Evolutionary conservation across 2,888 invertebrate species (phyloP).

Genomic region (Erynnis tages): DNA sequence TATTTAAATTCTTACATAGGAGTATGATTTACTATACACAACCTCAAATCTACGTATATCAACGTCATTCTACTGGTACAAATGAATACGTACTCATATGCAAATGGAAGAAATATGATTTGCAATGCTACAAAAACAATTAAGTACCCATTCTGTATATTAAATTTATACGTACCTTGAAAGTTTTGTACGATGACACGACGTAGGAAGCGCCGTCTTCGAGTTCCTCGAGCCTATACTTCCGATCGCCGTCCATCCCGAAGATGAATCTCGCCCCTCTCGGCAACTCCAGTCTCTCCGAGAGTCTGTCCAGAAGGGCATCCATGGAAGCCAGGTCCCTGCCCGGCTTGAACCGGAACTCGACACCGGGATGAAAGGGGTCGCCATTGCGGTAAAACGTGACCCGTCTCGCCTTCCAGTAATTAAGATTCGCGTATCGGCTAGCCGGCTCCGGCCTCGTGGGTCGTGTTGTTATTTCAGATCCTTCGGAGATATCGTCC

Average conservation of each 20-base stretch:
- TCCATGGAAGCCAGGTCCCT: slow-evolving; percentile 93
- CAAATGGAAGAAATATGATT: not conserved
- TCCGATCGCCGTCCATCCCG: slow-evolving; percentile 94
- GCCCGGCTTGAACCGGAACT: slow-evolving; percentile 92
- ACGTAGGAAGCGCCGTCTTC: slow-evolving; percentile 96
- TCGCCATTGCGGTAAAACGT: slow-evolving; percentile 97
- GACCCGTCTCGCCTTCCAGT: slow-evolving; percentile 93
- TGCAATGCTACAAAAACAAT: not conserved
- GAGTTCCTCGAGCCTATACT: slow-evolving; percentile 91
- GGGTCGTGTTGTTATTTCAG: slow-evolving; percentile 81
- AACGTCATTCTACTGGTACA: slow-evolving; percentile 7
- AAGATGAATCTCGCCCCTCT: slow-evolving; percentile 95
- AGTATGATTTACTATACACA: slow-evolving; percentile 2
- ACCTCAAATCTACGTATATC: slow-evolving; percentile 2
- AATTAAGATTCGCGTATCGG: slow-evolving; percentile 90
- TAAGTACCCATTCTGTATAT: not conserved
- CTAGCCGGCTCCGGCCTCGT: slow-evolving; percentile 80
- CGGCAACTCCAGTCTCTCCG: slow-evolving; percentile 92
- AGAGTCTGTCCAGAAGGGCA: slow-evolving; percentile 91
- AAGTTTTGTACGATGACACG: slow-evolving; percentile 94
- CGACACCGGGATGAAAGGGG: slow-evolving; percentile 94
- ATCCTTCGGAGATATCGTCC: slow-evolving; percentile 73
- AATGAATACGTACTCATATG: slow-evolving; percentile 2
- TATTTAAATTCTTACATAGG: slow-evolving; percentile 10
- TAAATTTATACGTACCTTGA: slow-evolving; percentile 84